Evolutionary conservation across 1,140 invertebrate genomes (phyloP).

Genomic region (Euwallacea similis): DNA sequence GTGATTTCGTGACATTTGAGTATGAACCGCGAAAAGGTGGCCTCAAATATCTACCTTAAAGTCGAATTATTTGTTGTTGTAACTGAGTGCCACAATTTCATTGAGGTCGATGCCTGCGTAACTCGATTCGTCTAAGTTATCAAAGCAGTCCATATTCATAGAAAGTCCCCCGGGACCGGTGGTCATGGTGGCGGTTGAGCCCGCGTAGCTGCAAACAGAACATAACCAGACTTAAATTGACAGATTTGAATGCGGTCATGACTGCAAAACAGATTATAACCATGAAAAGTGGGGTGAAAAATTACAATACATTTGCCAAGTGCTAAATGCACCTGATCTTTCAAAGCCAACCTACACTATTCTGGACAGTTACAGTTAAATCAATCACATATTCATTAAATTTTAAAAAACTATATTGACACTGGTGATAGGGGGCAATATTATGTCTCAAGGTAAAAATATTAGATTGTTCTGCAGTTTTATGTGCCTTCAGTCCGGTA

Average conservation of each 20-base stretch:
- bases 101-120: conserved; percentile 49
- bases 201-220: conserved; percentile 54
- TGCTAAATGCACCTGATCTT: too few relatives aligned
- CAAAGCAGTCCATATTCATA: conserved; percentile 56
- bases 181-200: conserved; percentile 47
- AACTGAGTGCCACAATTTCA: background rate
- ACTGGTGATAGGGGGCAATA: too few relatives aligned
- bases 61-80: background rate
- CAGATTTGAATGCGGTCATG: background rate
- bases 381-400: too few relatives aligned
- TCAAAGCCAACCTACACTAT: too few relatives aligned
- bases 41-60: too few relatives aligned
- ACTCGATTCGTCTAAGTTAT: conserved; percentile 56
- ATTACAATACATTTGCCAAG: too few relatives aligned
- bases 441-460: too few relatives aligned
- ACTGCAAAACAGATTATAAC: conserved; percentile 52
- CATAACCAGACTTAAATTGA: conserved; percentile 54
- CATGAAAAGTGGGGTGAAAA: background rate
- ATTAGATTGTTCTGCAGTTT: too few relatives aligned
- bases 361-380: too few relatives aligned
- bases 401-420: too few relatives aligned
- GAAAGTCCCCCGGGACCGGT: conserved; percentile 39
- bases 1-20: background rate
- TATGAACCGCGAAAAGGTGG: background rate
- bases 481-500: too few relatives aligned